A percentile compares a stretch with the other conserved stretches of the same genome.
These are phyloP conservation scores for Endomychus coccineus DNA, from an alignment of 2,888 invertebrate species.

Conservation along the genomic window DNA sequence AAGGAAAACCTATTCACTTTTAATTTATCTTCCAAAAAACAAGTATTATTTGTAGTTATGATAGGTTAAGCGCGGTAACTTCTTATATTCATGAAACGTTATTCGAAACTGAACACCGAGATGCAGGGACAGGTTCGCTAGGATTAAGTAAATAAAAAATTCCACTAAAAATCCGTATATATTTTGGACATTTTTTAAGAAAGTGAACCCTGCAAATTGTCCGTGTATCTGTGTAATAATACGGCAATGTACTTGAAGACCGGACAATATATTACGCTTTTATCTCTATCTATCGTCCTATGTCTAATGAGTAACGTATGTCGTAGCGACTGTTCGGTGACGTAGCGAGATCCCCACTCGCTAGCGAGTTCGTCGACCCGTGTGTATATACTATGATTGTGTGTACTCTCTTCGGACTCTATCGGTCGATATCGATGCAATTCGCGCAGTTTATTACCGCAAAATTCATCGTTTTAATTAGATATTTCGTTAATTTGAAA, in stretches of 20 bases:
- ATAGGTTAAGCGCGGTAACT: too few species aligned
- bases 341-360: constrained; percentile 39
- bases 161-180: constrained; percentile 28
- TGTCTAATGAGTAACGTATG: constrained; percentile 28
- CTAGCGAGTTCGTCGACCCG: constrained; percentile 37
- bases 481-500: too few species aligned
- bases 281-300: constrained; percentile 26
- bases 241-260: constrained; percentile 32
- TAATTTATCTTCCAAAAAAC: too few species aligned
- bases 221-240: constrained; percentile 42
- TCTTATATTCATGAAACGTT: too few species aligned
- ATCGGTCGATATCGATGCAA: constrained; percentile 30
- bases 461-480: too few species aligned
- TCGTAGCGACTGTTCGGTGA: constrained; percentile 36
- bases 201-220: constrained; percentile 40
- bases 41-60: too few species aligned
- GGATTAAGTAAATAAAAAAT: too few species aligned
- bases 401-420: constrained; percentile 20
- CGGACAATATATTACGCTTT: constrained; percentile 10
- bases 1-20: too few species aligned
- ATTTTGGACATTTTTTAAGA: constrained; percentile 43
- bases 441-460: constrained; percentile 25
- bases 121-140: too few species aligned
- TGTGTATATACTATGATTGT: constrained; percentile 16
- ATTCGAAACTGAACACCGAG: too few species aligned